Base-by-base conservation (phyloP, 2,113 vertebrate genomes). In the Channa maculata region DNA sequence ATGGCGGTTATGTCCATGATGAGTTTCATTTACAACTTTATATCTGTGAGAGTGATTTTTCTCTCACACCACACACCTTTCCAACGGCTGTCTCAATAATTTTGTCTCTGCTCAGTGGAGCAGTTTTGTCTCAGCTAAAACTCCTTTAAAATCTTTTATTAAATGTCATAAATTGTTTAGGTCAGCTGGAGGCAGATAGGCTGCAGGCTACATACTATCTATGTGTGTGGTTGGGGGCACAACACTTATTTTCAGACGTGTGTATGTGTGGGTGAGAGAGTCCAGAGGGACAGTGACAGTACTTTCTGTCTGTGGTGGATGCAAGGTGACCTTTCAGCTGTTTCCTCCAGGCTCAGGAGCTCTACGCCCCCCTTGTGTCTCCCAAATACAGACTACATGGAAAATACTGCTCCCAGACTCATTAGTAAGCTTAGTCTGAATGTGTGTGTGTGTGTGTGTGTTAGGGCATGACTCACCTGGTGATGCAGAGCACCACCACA, bases 401-500 rank as follows among this genome's bases (percentile, higher is more conserved):
- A 80, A 63, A 78, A 48, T 5, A 24, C 36, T 44, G 36, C 76
- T 52, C 57, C 13, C 11, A 52, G 54, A 6, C 51, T 88, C 58
- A 85, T 85, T 80, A 77, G 54, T 37, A 63, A 33, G 65, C 74
- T 49, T 39, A n/a, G 52, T 75, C 58, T 55, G 49, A 59, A 5
- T 15, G 36, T 46, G 58, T 34, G 66, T 34, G 45, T 65, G n/a
- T n/a, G n/a, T n/a, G 45, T 67, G 61, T 67, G 2, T 60, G 66
- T 38, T 3, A 0, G 54, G 52, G n/a, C 54, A 45, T 55, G 77
- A 75, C 86, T 83, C 91, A 99, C 98, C 98, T 96, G 88, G 98
- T 99, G 92, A 99, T 99, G 91, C 98, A 99, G 85, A 99, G 97
- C 90, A 99, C 97, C 92, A 99, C 98, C 90, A 99, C 95, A 55